A percentile compares a stretch with the other conserved stretches of the same genome.
These are phyloP conservation scores for Argopecten irradians DNA, from an alignment of 1,140 invertebrate genomes.

Conservation along the genomic window DNA sequence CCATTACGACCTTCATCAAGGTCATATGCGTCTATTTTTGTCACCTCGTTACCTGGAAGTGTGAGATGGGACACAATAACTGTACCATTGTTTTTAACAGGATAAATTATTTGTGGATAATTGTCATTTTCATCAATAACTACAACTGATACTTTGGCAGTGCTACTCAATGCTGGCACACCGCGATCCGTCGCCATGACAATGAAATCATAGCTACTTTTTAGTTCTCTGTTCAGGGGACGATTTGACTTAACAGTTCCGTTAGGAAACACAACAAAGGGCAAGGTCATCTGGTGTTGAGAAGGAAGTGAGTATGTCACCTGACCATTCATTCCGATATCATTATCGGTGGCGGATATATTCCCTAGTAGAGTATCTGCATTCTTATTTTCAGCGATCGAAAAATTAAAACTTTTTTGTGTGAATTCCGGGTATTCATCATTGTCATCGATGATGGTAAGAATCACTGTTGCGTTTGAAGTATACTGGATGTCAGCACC, in stretches of 20 bases:
- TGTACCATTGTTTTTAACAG: constrained; percentile 33
- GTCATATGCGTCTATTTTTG: constrained; percentile 46
- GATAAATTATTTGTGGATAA: constrained; percentile 80
- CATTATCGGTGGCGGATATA: constrained; percentile 42
- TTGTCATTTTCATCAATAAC: constrained; percentile 96
- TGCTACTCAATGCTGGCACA: constrained; percentile 76
- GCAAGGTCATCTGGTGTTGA: constrained; percentile 17
- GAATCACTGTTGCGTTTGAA: constrained; percentile 36
- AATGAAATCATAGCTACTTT: constrained; percentile 81
- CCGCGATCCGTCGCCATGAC: constrained; percentile 77
- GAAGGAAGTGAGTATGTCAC: constrained; percentile 33
- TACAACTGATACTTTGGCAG: constrained; percentile 81
- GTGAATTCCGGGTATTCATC: constrained; percentile 45
- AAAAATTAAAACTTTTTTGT: constrained; percentile 37
- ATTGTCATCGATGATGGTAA: constrained; percentile 51
- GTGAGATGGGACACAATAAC: constrained; percentile 42
- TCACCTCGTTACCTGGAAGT: constrained; percentile 38
- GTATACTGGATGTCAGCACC: constrained; percentile 30
- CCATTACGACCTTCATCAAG: constrained; percentile 48
- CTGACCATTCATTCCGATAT: constrained; percentile 45
- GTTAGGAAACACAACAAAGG: constrained; percentile 31
- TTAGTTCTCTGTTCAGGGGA: constrained; percentile 40
- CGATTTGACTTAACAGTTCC: constrained; percentile 43
- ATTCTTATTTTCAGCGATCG: constrained; percentile 40
- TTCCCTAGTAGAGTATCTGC: constrained; percentile 39